Evolutionary conservation across 1,140 invertebrate species (phyloP), one percentile per base, ranked within the genome.

Genomic region (Cotesia typhae): DNA sequence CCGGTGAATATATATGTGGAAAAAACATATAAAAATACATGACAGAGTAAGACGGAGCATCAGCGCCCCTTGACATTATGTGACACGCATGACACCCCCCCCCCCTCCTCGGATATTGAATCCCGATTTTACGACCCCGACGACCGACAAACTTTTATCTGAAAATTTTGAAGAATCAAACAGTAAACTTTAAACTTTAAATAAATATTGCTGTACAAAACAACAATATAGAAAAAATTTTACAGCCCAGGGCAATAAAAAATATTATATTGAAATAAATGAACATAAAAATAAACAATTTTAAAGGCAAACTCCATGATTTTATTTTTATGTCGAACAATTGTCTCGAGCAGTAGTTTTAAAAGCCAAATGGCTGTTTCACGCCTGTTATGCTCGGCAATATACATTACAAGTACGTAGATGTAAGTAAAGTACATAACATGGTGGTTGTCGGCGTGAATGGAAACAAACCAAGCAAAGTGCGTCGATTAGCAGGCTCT

Each of bases 81-180:
- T 82, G 81, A 84, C 83, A 82, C 79, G 78, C 78, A 80, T 77
- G 80, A 84, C 78, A 76, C 80, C 78, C 72, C 71, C 72, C 76
- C 73, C 73, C 80, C 78, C 72, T 69, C 72, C 76, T 73, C 73
- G 79, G 82, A 84, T 83, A 84, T 84, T 85, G 80, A 84, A 84
- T 84, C 80, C 78, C 82, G 77, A 85, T 85, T 85, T 85, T 85
- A 85, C 81, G 83, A 84, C 83, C 80, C 80, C 76, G 3, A 28
- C 28, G 28, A 3, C 7, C 14, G 51, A 20, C 71, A 63, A 85
- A 85, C 80, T 85, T 85, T 85, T 83, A 85, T 84, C 80, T 78
- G 79, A 75, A 74, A 83, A 81, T 84, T 83, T 77, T 71, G 78
- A 81, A 77, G 78, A 82, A 83, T 83, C 83, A 81, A 73, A 77